Evolutionary conservation across 2,113 vertebrate genomes (phyloP).

Genomic region (Gadus chalcogrammus): DNA sequence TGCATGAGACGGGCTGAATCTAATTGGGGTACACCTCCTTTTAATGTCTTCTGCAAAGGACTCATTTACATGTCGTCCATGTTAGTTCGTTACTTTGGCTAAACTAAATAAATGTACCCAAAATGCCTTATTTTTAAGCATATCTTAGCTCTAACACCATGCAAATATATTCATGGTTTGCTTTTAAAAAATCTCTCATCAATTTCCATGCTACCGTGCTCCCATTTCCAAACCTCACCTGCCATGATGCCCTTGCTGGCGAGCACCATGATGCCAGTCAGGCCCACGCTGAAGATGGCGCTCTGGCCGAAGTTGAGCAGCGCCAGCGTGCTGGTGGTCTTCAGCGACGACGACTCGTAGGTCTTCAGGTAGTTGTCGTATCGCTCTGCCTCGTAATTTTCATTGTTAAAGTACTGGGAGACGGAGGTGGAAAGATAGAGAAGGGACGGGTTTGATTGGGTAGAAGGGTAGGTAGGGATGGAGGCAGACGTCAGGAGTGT

Average conservation of each 20-base stretch:
- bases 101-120: too few species aligned
- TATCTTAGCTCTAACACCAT: too few species aligned
- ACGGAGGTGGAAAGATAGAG: background rate
- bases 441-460: background rate
- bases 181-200: background rate
- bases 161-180: background rate
- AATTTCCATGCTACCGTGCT: background rate
- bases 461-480: background rate
- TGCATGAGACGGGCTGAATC: too few species aligned
- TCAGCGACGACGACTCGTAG: slow-evolving; percentile 90
- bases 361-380: slow-evolving; percentile 89
- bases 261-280: slow-evolving; percentile 91
- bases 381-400: slow-evolving; percentile 91
- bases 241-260: slow-evolving; percentile 92
- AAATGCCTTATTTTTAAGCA: too few species aligned
- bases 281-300: slow-evolving; percentile 88
- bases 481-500: slow-evolving; percentile 27
- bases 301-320: slow-evolving; percentile 96
- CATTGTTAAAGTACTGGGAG: slow-evolving; percentile 97
- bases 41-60: too few species aligned
- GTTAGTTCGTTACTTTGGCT: too few species aligned
- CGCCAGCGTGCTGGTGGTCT: slow-evolving; percentile 92
- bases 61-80: too few species aligned
- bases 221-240: slow-evolving; percentile 70
- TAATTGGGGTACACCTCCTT: too few species aligned